A percentile compares a stretch with the other conserved stretches of the same genome.
Evolutionary conservation across 2,797 vertebrate genomes (phyloP).

Genomic region (Selene dorsalis): DNA sequence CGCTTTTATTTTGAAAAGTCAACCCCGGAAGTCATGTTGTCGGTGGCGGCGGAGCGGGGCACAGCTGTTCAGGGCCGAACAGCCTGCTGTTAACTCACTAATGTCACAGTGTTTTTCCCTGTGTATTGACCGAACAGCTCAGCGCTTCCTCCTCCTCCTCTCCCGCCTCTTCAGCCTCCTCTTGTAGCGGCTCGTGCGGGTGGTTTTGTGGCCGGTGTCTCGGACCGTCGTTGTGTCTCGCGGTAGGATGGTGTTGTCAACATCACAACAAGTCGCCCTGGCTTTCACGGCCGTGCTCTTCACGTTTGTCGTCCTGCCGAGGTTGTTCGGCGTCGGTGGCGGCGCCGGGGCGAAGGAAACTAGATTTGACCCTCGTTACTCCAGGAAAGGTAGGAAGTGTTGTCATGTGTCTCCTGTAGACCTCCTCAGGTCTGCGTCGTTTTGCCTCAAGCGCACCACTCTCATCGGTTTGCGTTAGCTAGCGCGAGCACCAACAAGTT

Average conservation of each 20-base stretch:
- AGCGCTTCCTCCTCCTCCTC: rapidly evolving
- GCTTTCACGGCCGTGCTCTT: constrained; percentile 85
- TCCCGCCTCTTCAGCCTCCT: rapidly evolving
- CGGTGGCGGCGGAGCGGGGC: neutral
- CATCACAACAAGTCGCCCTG: constrained; percentile 84
- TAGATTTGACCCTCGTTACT: constrained; percentile 75
- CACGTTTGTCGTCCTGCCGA: constrained; percentile 86
- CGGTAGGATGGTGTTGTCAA: constrained; percentile 82
- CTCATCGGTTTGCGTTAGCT: neutral
- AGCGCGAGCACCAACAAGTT: neutral
- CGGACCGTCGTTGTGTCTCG: neutral
- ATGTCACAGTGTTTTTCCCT: rapidly evolving
- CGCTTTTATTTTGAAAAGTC: constrained; percentile 44
- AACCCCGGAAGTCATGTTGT: constrained; percentile 16
- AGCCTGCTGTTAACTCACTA: neutral
- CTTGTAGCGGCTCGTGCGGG: neutral
- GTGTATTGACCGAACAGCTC: rapidly evolving
- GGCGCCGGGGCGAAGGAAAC: constrained; percentile 64
- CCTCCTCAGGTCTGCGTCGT: neutral
- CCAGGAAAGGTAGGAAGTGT: constrained; percentile 74
- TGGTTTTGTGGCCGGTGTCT: neutral
- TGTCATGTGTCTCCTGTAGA: neutral
- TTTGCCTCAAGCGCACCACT: neutral
- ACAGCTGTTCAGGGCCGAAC: constrained; percentile 20
- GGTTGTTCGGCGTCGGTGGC: constrained; percentile 82